These are phyloP conservation scores for Ornithorhynchus anatinus DNA, from an alignment of 2,113 vertebrate genomes.

Conservation along the genomic window DNA sequence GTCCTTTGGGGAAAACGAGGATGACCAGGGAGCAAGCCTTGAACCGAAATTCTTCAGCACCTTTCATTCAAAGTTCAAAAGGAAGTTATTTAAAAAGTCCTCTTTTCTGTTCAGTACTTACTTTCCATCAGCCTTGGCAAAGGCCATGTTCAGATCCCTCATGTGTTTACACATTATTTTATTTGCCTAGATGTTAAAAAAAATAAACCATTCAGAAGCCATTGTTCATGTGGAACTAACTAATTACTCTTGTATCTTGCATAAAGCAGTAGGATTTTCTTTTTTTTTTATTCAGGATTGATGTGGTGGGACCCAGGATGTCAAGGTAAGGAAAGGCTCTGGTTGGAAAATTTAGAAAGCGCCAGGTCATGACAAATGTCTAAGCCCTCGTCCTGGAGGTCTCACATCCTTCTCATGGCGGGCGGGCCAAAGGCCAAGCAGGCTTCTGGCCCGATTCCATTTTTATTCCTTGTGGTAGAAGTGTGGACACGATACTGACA, in stretches of 20 bases:
- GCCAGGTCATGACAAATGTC: constrained; percentile 21
- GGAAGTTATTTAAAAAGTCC: constrained; percentile 19
- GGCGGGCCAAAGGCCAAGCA: no score
- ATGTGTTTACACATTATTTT: constrained; percentile 71
- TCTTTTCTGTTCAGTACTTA: constrained; percentile 60
- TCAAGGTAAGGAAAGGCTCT: constrained; percentile 22
- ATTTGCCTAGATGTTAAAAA: constrained; percentile 71
- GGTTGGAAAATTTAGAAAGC: constrained; percentile 50
- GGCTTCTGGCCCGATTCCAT: no score
- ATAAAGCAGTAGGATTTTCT: constrained; percentile 56
- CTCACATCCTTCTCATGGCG: no score
- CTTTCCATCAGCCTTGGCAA: constrained; percentile 65
- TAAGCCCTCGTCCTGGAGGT: background rate
- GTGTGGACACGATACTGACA: no score
- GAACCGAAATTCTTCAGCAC: constrained; percentile 61
- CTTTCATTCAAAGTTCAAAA: constrained; percentile 61
- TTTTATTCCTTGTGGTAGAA: no score
- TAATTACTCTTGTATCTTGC: constrained; percentile 67
- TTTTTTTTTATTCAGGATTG: constrained; percentile 26
- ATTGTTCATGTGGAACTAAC: constrained; percentile 67
- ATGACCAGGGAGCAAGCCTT: constrained; percentile 61
- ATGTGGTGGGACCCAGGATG: constrained; percentile 31
- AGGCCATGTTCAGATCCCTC: constrained; percentile 59
- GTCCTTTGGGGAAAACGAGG: constrained; percentile 50
- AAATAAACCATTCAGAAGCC: constrained; percentile 69